Base-by-base conservation (phyloP, 2,113 vertebrate species). In the Perca flavescens region DNA sequence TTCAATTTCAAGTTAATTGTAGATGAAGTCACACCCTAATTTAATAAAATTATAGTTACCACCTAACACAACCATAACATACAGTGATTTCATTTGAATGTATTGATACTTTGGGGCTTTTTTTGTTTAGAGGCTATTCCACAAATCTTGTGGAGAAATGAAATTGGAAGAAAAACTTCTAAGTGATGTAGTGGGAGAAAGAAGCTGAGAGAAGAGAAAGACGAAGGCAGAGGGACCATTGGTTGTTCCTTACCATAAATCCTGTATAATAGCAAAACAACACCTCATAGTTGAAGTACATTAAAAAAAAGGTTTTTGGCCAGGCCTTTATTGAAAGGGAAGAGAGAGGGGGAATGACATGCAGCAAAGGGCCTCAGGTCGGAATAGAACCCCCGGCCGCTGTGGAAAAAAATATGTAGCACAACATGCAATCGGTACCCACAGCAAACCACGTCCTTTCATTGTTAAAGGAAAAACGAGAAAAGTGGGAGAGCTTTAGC, bases 371-470 rank as follows among this genome's bases (percentile, higher is more conserved):
- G 34, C 6, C 34, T 1, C 34, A 34, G 5, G 10, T 40, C 2
- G 36, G 36, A 40, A 40, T 40, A 7, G 36, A 40, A 40, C 7
- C 36, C 8, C 36, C 8, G 1, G 1, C 10, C 2, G 40, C 40
- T 43, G 40, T 43, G 9, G 40, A 11, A 43, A 64, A 57, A 62
- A 80, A 78, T 22, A 68, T 5, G 56, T 73, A 46, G 72, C 56
- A 57, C 68, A 77, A 75, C 22, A 56, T 62, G 49, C 9, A 75
- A 49, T 43, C 40, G 22, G 19, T 16, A 22, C 49, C 69, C 74
- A 75, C 49, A 84, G 70, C 56, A 67, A 47, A 65, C 53, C 61
- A 43, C 21, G 14, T 57, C 34, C 53, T 74, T 56, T 22, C 46
- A 28, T 74, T 77, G 68, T 66, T 36, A 52, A 61, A 54, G 16